phyloP scores from a whole-genome alignment of 2,113 vertebrate genomes.

The Fulica atra region DNA sequence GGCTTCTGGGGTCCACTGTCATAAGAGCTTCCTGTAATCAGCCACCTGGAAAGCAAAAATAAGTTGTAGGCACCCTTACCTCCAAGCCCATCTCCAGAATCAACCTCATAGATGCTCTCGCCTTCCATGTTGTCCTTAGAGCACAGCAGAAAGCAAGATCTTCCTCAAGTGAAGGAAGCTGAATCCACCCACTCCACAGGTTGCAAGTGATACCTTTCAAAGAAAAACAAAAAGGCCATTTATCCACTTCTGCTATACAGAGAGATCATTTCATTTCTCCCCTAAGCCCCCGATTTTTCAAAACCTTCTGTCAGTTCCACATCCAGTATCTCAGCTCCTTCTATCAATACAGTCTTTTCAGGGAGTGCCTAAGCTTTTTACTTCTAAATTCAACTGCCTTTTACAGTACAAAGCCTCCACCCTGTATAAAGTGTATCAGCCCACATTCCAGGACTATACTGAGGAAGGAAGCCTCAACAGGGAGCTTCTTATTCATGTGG shows the following conservation, averaged over 20 bases:
- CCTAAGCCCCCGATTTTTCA: not conserved
- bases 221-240: slow-evolving; percentile 56
- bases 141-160: not conserved
- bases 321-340: not conserved
- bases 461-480: not conserved
- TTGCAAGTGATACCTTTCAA: slow-evolving; percentile 57
- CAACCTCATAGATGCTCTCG: slow-evolving; percentile 67
- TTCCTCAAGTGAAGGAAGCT: slow-evolving; percentile 19
- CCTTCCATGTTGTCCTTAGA: slow-evolving; percentile 46
- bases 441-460: not conserved
- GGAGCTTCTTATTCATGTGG: not conserved
- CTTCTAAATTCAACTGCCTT: not conserved
- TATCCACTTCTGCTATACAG: not conserved
- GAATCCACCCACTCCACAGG: slow-evolving; percentile 41
- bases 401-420: not conserved
- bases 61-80: slow-evolving; percentile 46
- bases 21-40: not conserved
- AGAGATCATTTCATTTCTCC: not conserved
- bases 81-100: slow-evolving; percentile 65
- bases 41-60: not conserved
- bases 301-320: not conserved
- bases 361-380: not conserved
- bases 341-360: not conserved
- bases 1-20: not conserved
- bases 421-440: not conserved